phyloP scores from a whole-genome alignment of 1,140 invertebrate species.

The Eubasilissa regina region DNA sequence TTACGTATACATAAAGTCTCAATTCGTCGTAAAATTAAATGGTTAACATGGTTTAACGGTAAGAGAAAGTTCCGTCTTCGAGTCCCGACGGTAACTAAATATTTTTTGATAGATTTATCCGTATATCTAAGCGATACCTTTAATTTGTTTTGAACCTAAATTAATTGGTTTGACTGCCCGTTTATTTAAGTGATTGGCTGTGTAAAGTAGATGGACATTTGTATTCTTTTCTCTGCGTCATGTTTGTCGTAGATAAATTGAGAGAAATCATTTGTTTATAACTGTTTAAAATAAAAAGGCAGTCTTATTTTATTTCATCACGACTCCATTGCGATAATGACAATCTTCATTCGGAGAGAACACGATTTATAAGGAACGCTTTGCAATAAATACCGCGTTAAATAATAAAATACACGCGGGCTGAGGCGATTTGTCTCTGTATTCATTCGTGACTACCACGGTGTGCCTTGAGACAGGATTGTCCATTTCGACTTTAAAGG shows the following conservation, averaged over 20 bases:
- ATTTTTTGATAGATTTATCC: no score
- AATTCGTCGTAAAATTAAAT: no score
- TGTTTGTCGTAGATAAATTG: not conserved
- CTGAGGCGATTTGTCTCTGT: slow-evolving; percentile 10
- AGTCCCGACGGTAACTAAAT: no score
- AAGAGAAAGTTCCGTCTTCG: no score
- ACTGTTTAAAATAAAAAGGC: slow-evolving; percentile 7
- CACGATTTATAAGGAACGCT: not conserved
- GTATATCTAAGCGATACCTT: no score
- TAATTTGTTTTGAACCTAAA: no score
- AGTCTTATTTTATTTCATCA: slow-evolving; percentile 26
- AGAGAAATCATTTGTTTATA: slow-evolving; percentile 29
- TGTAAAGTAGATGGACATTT: no score
- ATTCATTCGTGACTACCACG: slow-evolving; percentile 11
- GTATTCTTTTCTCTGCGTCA: no score
- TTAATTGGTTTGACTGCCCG: no score
- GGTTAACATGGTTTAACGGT: no score
- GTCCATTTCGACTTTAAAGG: not conserved
- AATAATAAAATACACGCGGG: slow-evolving; percentile 4
- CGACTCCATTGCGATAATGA: slow-evolving; percentile 14
- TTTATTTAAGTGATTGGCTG: no score
- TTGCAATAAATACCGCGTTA: not conserved
- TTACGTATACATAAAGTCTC: no score
- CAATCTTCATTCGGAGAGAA: slow-evolving; percentile 12
- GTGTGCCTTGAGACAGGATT: slow-evolving; percentile 18